Evolutionary conservation across 2,888 invertebrate species (phyloP).

Genomic region (Cantharis rustica): DNA sequence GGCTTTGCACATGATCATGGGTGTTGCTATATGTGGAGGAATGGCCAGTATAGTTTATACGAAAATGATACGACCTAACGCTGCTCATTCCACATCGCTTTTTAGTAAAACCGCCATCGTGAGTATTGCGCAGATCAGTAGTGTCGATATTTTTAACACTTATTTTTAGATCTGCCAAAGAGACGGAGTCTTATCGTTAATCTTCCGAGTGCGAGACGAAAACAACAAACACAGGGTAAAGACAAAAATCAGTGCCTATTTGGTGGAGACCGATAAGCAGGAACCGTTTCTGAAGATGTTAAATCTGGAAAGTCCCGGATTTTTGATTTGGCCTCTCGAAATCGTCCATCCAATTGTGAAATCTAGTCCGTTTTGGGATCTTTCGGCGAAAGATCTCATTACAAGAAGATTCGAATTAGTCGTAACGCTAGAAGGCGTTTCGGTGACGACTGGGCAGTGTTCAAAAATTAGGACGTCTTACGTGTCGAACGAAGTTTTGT

Average conservation of each 20-base stretch:
- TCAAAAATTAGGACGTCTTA: constrained; percentile 79
- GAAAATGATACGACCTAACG: constrained; percentile 65
- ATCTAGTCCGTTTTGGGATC: constrained; percentile 77
- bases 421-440: constrained; percentile 80
- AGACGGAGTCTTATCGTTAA: constrained; percentile 76
- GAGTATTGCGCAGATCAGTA: constrained; percentile 46
- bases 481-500: constrained; percentile 77
- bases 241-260: constrained; percentile 75
- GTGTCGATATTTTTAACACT: not conserved
- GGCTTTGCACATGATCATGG: constrained; percentile 78
- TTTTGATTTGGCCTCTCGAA: constrained; percentile 84
- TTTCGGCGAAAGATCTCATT: constrained; percentile 78
- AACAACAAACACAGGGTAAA: constrained; percentile 75
- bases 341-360: constrained; percentile 82
- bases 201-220: constrained; percentile 82
- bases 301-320: constrained; percentile 66
- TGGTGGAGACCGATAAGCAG: constrained; percentile 67
- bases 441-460: constrained; percentile 75
- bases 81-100: constrained; percentile 49
- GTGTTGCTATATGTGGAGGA: constrained; percentile 52
- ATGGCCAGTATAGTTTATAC: constrained; percentile 63
- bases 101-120: constrained; percentile 79
- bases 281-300: constrained; percentile 75
- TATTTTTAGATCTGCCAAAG: constrained; percentile 71
- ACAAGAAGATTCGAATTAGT: constrained; percentile 79